phyloP scores from a whole-genome alignment of 2,113 vertebrate species.

The Sinocyclocheilus rhinocerous region DNA sequence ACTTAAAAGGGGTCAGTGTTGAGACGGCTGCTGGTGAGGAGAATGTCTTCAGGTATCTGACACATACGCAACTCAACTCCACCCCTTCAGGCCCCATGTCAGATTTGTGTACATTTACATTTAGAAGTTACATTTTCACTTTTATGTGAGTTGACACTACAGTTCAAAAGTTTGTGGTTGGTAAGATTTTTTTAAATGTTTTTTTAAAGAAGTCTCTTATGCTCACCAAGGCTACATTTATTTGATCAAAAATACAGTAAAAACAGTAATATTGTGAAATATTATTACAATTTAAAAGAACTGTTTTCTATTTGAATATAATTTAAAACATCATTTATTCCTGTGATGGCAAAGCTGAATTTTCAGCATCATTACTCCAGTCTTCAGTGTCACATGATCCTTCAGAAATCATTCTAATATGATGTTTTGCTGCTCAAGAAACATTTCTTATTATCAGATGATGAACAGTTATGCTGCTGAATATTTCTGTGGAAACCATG shows the following conservation, averaged over 20 bases:
- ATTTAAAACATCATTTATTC: too few species aligned
- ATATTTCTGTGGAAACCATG: background rate
- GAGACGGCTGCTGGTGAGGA: background rate
- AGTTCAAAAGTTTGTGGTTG: background rate
- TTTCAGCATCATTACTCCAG: too few species aligned
- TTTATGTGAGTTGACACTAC: background rate
- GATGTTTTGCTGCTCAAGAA: background rate
- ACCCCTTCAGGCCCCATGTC: background rate
- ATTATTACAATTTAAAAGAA: too few species aligned
- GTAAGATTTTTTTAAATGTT: background rate
- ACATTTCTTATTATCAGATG: background rate
- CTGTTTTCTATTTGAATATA: too few species aligned
- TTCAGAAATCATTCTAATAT: background rate
- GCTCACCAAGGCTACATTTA: background rate
- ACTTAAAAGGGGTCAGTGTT: constrained; percentile 47
- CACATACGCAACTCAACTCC: background rate
- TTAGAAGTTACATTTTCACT: background rate
- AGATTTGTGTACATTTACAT: background rate
- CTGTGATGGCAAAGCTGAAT: too few species aligned
- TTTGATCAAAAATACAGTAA: too few species aligned
- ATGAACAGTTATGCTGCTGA: background rate
- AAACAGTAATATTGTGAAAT: too few species aligned
- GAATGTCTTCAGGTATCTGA: constrained; percentile 26
- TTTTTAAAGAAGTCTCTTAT: background rate
- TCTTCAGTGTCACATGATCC: background rate